Evolutionary conservation across 30 jellyfish, hydroid and myxozoan genomes (phyloP).

Genomic region (Turritopsis dohrnii): DNA sequence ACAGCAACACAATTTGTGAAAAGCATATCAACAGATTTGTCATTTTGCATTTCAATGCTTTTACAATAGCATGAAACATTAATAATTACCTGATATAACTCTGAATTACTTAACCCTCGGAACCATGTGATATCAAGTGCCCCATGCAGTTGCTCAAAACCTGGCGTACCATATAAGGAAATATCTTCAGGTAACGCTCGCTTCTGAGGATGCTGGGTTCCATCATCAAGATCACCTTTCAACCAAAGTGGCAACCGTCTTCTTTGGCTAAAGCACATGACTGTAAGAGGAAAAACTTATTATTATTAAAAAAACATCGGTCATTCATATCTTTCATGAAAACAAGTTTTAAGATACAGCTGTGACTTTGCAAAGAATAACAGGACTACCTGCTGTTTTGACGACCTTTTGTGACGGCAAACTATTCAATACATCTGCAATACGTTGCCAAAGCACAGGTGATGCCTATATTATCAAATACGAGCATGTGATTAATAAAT

Average conservation of each 20-base stretch:
- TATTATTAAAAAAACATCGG: neutral
- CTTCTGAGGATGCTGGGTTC: constrained; percentile 32
- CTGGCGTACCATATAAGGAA: constrained; percentile 60
- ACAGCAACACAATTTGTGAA: too few relatives aligned
- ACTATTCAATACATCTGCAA: constrained; percentile 56
- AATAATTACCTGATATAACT: constrained; percentile 41
- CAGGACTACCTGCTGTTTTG: constrained; percentile 31
- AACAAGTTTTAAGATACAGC: neutral
- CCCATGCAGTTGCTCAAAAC: constrained; percentile 44
- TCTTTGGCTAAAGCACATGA: constrained; percentile 38
- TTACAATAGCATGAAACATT: neutral
- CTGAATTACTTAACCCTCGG: constrained; percentile 36
- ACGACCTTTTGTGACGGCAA: constrained; percentile 60
- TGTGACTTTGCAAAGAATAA: neutral
- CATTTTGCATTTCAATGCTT: neutral
- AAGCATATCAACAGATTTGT: too few relatives aligned
- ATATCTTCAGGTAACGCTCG: constrained; percentile 79
- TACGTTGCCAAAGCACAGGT: constrained; percentile 70
- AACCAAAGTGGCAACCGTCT: constrained; percentile 41
- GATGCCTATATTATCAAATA: constrained; percentile 35
- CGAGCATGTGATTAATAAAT: too few relatives aligned
- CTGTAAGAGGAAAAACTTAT: constrained; percentile 7
- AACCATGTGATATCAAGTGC: constrained; percentile 64
- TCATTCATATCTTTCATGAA: neutral
- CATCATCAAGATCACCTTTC: constrained; percentile 28